Base-by-base conservation (phyloP, 1,140 invertebrate species). In the Rhizoglyphus robini region DNA sequence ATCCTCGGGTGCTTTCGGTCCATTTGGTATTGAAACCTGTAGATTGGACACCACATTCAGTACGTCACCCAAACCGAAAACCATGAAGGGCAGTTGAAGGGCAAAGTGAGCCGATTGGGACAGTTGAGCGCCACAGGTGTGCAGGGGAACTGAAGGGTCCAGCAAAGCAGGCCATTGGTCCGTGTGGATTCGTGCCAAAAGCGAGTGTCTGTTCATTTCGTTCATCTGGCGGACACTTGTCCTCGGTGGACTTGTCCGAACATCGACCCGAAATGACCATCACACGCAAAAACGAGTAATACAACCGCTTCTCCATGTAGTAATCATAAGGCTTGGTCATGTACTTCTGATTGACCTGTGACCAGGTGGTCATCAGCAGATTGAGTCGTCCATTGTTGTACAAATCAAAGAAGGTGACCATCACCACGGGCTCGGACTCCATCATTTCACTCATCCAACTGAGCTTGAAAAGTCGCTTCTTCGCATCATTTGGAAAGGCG, bases 41-140 rank as follows among this genome's bases (percentile, higher is more conserved):
- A 98, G 76, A 49, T 82, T 83, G 75, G 98, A 95, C 1, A 99
- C 86, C 78, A 97, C 98, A 77, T 99, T 98, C 2, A 95, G 93
- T 25, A 91, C 94, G 67, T 90, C 83, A 18, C 95, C 95, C 2
- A 99, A 78, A 4, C 95, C 96, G 76, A 98, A 97, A 46, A 93
- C 86, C 0, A 86, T 88, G 74, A 93, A 99, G 0, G 95, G 95
- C 36, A 96, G 76, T 76, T 95, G 90, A 15, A 99, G 79, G 4
- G 90, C 83, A 73, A 88, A 88, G 73, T 97, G 87, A 0, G 91
- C 88, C 27, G 90, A 90, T 75, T 97, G 92, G 0, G 90, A 84
- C 30, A 96, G 73, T 75, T 98, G 95, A 0, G 88, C 85, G 34
- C 87, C 85, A 30, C 84, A 82, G 20, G 86, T 86, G 61, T 87